Conservation (phyloP, 1,140 invertebrate species). For the Tenebrio molitor region DNA sequence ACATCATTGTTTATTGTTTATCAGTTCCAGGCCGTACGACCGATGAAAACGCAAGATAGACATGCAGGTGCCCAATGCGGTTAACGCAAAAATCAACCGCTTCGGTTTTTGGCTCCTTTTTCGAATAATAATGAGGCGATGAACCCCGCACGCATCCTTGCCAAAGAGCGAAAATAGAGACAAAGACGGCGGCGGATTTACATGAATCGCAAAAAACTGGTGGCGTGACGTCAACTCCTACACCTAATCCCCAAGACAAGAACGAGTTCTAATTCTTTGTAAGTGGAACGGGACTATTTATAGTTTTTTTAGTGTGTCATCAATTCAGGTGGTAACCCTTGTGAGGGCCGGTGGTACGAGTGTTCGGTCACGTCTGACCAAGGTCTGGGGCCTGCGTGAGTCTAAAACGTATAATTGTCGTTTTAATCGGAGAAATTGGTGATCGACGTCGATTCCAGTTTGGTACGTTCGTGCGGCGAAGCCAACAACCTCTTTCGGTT, state of each 20-base stretch:
- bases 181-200: constrained; percentile 28
- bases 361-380: constrained; percentile 6
- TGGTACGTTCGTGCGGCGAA: not conserved
- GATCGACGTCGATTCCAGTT: not conserved
- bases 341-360: not conserved
- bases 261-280: not conserved
- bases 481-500: not conserved
- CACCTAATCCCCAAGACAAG: too few relatives aligned
- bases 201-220: constrained; percentile 29
- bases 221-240: not conserved
- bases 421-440: constrained; percentile 11
- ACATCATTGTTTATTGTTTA: constrained; percentile 34
- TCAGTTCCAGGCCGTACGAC: constrained; percentile 20
- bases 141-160: constrained; percentile 4
- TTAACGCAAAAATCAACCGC: constrained; percentile 15
- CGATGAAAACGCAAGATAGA: constrained; percentile 32
- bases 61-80: constrained; percentile 14
- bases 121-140: constrained; percentile 8
- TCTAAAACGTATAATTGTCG: not conserved
- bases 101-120: not conserved
- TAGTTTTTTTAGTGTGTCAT: constrained; percentile 33
- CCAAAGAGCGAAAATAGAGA: constrained; percentile 38
- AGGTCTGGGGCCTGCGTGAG: not conserved
- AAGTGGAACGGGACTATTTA: constrained; percentile 34
- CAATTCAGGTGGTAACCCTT: constrained; percentile 31